These are phyloP conservation scores for Loriculus beryllinus DNA, from an alignment of 2,797 vertebrate species.

Conservation along the genomic window DNA sequence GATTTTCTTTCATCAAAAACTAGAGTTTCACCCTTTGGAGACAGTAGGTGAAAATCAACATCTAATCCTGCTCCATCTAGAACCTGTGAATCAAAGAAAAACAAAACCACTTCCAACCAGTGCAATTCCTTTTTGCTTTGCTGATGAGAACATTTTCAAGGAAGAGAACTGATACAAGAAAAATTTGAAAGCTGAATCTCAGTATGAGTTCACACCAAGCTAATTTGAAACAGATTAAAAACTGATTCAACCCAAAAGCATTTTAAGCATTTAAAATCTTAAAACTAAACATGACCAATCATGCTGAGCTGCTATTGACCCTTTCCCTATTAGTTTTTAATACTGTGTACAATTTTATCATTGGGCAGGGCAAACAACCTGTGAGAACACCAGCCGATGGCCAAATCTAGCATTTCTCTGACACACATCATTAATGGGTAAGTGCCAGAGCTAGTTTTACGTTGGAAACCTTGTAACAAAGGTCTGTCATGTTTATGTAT, in stretches of 20 bases:
- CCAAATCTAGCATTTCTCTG: neutral
- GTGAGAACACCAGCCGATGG: neutral
- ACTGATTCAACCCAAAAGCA: neutral
- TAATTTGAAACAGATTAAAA: neutral
- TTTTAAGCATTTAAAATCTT: neutral
- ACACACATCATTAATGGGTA: neutral
- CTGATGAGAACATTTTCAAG: neutral
- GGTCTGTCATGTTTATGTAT: neutral
- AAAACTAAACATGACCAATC: neutral
- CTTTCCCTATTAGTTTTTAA: neutral
- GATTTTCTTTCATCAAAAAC: conserved; percentile 92
- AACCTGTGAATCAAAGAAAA: conserved; percentile 78
- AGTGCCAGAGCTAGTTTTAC: neutral
- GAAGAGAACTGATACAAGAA: neutral
- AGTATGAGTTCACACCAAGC: neutral
- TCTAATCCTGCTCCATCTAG: conserved; percentile 95
- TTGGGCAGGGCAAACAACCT: neutral
- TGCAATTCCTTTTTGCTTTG: neutral
- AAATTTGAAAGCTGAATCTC: neutral
- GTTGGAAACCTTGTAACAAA: neutral
- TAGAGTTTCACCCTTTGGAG: conserved; percentile 86
- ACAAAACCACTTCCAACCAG: neutral
- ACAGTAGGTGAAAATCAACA: conserved; percentile 89
- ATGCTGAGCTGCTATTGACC: neutral
- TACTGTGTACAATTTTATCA: neutral